phyloP scores from a whole-genome alignment of 2,797 vertebrate species.

The Cercopithecus neglectus region DNA sequence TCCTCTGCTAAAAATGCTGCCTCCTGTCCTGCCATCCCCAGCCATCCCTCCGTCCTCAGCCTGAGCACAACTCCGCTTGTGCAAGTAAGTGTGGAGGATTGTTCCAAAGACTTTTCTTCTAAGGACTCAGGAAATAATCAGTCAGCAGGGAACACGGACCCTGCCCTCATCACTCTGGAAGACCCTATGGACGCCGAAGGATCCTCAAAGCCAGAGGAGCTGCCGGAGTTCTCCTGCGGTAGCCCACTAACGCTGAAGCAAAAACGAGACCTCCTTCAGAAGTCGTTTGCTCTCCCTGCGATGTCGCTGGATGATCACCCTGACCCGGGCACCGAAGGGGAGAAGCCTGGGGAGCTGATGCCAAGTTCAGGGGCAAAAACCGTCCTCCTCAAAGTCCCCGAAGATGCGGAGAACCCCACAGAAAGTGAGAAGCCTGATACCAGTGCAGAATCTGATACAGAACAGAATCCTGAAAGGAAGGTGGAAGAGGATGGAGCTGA shows the following conservation, averaged over 20 bases:
- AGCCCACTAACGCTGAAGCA: conserved; percentile 95
- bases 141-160: conserved; percentile 71
- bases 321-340: conserved; percentile 81
- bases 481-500: conserved; percentile 89
- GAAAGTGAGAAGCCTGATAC: conserved; percentile 85
- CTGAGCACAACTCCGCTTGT: conserved; percentile 90
- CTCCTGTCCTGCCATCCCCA: conserved; percentile 85
- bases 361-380: conserved; percentile 88
- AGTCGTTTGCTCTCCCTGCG: conserved; percentile 92
- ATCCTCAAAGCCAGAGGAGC: conserved; percentile 72
- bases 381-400: conserved; percentile 91
- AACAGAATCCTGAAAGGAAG: conserved; percentile 90
- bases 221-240: conserved; percentile 84
- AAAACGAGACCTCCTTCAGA: conserved; percentile 94
- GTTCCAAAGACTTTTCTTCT: conserved; percentile 86
- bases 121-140: conserved; percentile 80
- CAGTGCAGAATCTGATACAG: conserved; percentile 87
- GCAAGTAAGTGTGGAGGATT: conserved; percentile 95
- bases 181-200: conserved; percentile 76
- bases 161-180: conserved; percentile 78
- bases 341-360: conserved; percentile 74
- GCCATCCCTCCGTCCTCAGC: conserved; percentile 83
- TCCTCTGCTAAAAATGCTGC: conserved; percentile 76
- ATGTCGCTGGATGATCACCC: conserved; percentile 90
- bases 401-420: conserved; percentile 88